A percentile compares a stretch with the other conserved stretches of the same genome.
These are phyloP conservation scores for Cassiopea andromeda DNA, from an alignment of 30 jellyfish, hydroid and myxozoan genomes.

Conservation along the genomic window DNA sequence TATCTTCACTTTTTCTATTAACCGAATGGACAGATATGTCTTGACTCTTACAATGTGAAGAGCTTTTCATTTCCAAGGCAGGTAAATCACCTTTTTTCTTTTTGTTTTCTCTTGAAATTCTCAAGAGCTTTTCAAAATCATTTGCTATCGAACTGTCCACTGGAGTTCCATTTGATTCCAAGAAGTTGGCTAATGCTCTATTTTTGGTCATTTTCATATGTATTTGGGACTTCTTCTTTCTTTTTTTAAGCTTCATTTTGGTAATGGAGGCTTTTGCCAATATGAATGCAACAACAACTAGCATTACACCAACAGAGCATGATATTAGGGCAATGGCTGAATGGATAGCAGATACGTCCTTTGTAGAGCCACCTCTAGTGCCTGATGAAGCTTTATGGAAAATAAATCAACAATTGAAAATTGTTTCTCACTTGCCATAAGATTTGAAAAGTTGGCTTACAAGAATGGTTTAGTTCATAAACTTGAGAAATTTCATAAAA, in stretches of 20 bases:
- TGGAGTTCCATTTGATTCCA: constrained; percentile 1
- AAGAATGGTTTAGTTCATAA: no score
- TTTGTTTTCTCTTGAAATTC: neutral
- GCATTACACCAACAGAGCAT: constrained; percentile 26
- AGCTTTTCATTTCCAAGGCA: neutral
- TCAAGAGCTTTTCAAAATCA: neutral
- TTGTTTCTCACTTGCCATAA: no score
- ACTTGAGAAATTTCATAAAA: no score
- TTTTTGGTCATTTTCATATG: constrained; percentile 4
- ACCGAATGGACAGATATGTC: neutral
- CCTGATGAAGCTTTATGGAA: neutral
- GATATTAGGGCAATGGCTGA: constrained; percentile 23
- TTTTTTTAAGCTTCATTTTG: neutral
- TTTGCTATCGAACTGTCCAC: neutral
- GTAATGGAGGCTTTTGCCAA: constrained; percentile 2
- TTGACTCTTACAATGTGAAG: neutral
- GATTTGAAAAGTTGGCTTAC: no score
- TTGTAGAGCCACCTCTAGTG: neutral
- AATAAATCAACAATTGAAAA: neutral
- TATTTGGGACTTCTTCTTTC: neutral
- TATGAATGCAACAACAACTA: constrained; percentile 1
- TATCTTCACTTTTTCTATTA: neutral
- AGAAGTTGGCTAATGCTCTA: neutral
- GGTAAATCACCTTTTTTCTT: neutral
- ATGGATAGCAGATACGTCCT: neutral